Percentiles rank a stretch among this genome's conserved stretches.
Conservation (phyloP, 2,888 invertebrate species). For the Drosophila helvetica region DNA sequence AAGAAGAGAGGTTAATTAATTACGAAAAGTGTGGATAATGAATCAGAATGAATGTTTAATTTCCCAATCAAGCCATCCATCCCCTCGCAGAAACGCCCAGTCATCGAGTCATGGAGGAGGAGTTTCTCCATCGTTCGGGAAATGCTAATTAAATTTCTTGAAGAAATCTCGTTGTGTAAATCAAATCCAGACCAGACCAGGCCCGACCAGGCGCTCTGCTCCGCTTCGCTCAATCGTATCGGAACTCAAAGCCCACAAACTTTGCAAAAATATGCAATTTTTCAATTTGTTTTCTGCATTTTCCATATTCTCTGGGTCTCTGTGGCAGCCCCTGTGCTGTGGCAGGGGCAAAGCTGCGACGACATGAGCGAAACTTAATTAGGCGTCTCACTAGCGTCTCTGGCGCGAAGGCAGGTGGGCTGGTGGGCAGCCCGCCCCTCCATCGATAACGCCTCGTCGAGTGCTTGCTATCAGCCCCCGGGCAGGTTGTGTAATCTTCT, state of each 20-base stretch:
- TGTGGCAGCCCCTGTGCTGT: slow-evolving; percentile 7
- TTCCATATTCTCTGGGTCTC: slow-evolving; percentile 33
- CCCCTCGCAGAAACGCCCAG: slow-evolving; percentile 16
- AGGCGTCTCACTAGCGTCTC: slow-evolving; percentile 40
- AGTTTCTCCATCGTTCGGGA: neutral
- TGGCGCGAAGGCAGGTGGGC: neutral
- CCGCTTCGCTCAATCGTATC: neutral
- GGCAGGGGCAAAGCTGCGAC: slow-evolving; percentile 1
- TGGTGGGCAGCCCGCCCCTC: slow-evolving; percentile 24
- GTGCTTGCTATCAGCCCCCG: slow-evolving; percentile 15
- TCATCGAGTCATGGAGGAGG: slow-evolving; percentile 18
- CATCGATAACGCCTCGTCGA: slow-evolving; percentile 38
- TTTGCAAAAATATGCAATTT: slow-evolving; percentile 13
- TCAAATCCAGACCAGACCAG: neutral
- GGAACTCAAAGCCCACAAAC: slow-evolving; percentile 10
- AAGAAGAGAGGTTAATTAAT: slow-evolving; percentile 17
- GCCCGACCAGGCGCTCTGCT: too few species aligned
- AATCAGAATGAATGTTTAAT: slow-evolving; percentile 28
- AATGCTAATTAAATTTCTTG: neutral
- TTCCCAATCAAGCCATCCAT: slow-evolving; percentile 7
- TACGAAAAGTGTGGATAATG: slow-evolving; percentile 6
- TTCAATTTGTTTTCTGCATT: slow-evolving; percentile 31
- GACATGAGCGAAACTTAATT: slow-evolving; percentile 35
- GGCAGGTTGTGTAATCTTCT: slow-evolving; percentile 40
- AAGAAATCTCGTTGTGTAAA: slow-evolving; percentile 1